These are phyloP conservation scores for Atrichornis clamosus DNA, from an alignment of 2,113 vertebrate genomes.

Conservation along the genomic window DNA sequence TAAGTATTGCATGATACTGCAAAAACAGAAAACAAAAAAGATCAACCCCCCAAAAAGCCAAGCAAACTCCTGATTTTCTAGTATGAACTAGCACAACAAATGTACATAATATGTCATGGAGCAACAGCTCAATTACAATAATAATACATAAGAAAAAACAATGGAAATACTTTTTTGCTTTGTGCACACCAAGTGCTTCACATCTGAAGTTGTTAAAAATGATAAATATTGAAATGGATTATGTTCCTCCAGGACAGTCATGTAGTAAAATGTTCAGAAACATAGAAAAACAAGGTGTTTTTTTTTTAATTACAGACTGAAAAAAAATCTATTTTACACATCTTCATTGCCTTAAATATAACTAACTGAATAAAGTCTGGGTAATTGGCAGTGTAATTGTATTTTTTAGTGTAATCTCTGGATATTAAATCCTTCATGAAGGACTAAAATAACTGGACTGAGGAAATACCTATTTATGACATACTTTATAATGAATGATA, in stretches of 20 bases:
- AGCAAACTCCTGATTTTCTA: not conserved
- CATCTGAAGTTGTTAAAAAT: conserved; percentile 46
- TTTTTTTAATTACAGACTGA: not conserved
- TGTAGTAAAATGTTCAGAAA: not conserved
- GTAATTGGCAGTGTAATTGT: not conserved
- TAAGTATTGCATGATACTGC: not conserved
- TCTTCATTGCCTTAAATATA: conserved; percentile 72
- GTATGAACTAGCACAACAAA: not conserved
- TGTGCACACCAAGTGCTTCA: conserved; percentile 79
- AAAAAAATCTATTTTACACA: conserved; percentile 25
- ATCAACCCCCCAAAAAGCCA: not conserved
- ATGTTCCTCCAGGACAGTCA: not conserved
- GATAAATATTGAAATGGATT: conserved; percentile 17
- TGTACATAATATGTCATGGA: conserved; percentile 5
- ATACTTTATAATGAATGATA: not conserved
- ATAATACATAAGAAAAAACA: conserved; percentile 34
- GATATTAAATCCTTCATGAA: not conserved
- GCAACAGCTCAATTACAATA: conserved; percentile 5
- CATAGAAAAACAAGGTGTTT: not conserved
- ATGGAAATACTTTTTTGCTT: conserved; percentile 35
- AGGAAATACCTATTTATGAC: not conserved
- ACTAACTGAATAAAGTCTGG: conserved; percentile 1
- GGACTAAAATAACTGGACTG: not conserved
- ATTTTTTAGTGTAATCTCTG: not conserved
- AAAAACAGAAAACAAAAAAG: not conserved